phyloP scores from a whole-genome alignment of 2,888 invertebrate species.

The Iphiclides podalirius region DNA sequence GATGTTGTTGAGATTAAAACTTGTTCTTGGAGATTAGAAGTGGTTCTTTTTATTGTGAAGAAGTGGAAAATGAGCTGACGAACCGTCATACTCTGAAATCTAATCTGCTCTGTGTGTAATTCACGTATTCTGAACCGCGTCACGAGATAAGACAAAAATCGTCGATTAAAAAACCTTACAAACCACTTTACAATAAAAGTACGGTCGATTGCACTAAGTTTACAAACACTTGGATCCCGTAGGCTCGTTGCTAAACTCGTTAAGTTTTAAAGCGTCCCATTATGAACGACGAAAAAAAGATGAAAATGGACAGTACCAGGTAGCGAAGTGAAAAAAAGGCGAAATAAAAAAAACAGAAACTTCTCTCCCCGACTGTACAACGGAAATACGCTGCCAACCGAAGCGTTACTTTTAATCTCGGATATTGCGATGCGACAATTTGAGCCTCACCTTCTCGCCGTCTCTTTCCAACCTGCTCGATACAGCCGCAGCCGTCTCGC shows the following conservation, averaged over 20 bases:
- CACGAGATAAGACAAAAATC: no score
- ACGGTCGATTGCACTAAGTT: constrained; percentile 9
- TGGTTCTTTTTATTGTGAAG: no score
- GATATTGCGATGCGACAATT: constrained; percentile 73
- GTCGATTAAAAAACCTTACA: no score
- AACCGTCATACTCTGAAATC: no score
- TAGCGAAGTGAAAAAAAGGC: constrained; percentile 29
- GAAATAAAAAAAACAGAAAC: constrained; percentile 27
- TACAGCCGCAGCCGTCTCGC: constrained; percentile 31
- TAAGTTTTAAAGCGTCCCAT: constrained; percentile 23
- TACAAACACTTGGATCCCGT: constrained; percentile 19
- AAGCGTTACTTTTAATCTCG: constrained; percentile 76
- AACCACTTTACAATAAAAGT: constrained; percentile 5
- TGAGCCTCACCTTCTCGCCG: constrained; percentile 41
- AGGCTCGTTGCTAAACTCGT: constrained; percentile 24
- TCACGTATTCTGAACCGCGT: no score
- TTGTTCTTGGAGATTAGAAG: no score
- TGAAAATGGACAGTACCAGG: constrained; percentile 24
- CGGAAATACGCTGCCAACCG: constrained; percentile 59
- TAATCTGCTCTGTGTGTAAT: no score
- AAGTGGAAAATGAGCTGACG: no score
- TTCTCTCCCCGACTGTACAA: constrained; percentile 48
- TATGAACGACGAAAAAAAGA: constrained; percentile 15
- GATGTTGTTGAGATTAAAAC: no score
- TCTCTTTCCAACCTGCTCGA: constrained; percentile 34